A percentile compares a stretch with the other conserved stretches of the same genome.
These are phyloP conservation scores for Cherax destructor DNA, from an alignment of 1,140 invertebrate genomes.

Conservation along the genomic window DNA sequence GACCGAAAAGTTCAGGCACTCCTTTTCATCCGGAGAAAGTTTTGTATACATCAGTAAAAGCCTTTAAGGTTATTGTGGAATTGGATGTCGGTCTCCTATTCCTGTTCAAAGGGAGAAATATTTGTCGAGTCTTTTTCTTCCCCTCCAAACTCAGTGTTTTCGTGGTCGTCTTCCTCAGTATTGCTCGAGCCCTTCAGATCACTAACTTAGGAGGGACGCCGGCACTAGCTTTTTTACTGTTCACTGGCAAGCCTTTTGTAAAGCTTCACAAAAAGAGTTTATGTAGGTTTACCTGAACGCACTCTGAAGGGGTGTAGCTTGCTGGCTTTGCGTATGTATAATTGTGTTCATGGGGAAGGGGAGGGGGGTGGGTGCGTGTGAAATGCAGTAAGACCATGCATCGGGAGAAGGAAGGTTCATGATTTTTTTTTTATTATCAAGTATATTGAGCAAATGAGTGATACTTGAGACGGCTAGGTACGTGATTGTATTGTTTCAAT, in stretches of 20 bases:
- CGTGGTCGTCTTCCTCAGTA: not conserved
- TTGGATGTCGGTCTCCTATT: not conserved
- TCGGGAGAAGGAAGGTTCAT: too few relatives aligned
- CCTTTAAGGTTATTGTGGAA: constrained; percentile 10
- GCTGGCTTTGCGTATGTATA: not conserved
- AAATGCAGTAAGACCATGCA: too few relatives aligned
- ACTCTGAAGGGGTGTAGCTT: not conserved
- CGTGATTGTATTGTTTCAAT: too few relatives aligned
- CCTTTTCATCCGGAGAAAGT: constrained; percentile 10
- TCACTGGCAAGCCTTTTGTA: not conserved
- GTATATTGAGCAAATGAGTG: too few relatives aligned
- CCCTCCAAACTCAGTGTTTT: not conserved
- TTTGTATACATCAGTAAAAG: constrained; percentile 20
- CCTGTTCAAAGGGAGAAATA: constrained; percentile 16
- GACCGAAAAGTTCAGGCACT: not conserved
- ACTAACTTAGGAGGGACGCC: constrained; percentile 2
- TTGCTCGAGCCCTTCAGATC: constrained; percentile 3
- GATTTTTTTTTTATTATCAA: too few relatives aligned
- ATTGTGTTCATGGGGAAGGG: not conserved
- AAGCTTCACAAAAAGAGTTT: constrained; percentile 6
- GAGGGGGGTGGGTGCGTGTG: too few relatives aligned
- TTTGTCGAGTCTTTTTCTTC: not conserved
- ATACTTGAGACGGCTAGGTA: too few relatives aligned
- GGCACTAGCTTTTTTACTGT: not conserved
- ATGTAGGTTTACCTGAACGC: not conserved